These are phyloP conservation scores for Xiphophorus hellerii DNA, from an alignment of 2,113 vertebrate genomes.

Conservation along the genomic window DNA sequence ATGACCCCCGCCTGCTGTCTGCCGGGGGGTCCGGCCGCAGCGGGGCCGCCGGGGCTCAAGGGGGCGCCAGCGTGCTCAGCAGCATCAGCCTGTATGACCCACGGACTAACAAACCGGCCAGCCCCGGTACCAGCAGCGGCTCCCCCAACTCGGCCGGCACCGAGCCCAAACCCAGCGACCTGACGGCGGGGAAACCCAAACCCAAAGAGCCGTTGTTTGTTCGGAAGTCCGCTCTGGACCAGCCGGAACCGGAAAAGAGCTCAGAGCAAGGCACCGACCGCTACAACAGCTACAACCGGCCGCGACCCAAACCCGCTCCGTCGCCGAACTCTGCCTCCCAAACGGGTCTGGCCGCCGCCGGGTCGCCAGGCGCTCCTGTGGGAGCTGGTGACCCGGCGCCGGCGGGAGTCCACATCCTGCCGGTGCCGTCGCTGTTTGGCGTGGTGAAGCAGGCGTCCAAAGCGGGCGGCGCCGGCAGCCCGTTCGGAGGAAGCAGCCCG, in stretches of 20 bases:
- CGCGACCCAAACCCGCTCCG: conserved; percentile 82
- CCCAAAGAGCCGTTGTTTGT: conserved; percentile 89
- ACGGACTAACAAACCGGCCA: conserved; percentile 81
- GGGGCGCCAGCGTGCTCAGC: conserved; percentile 89
- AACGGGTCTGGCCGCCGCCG: conserved; percentile 43
- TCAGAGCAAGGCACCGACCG: conserved; percentile 81
- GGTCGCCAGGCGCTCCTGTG: conserved; percentile 45
- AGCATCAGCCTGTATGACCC: conserved; percentile 93
- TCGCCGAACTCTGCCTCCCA: conserved; percentile 63
- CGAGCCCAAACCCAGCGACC: conserved; percentile 68
- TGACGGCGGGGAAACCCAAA: conserved; percentile 68
- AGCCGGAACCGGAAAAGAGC: conserved; percentile 83
- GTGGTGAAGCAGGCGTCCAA: conserved; percentile 86
- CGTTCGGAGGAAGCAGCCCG: conserved; percentile 89
- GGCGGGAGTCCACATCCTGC: conserved; percentile 86
- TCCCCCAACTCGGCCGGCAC: conserved; percentile 48
- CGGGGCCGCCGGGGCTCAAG: conserved; percentile 63
- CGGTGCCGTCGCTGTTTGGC: conserved; percentile 87
- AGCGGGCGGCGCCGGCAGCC: conserved; percentile 82
- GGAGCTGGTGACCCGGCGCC: conserved; percentile 63
- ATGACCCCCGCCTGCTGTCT: conserved; percentile 87
- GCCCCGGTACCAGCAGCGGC: conserved; percentile 52
- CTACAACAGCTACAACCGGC: conserved; percentile 95
- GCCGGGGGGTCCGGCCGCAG: conserved; percentile 79
- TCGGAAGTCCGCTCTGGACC: conserved; percentile 89